phyloP scores from a whole-genome alignment of 2,888 invertebrate species.

The Lysandra coridon region DNA sequence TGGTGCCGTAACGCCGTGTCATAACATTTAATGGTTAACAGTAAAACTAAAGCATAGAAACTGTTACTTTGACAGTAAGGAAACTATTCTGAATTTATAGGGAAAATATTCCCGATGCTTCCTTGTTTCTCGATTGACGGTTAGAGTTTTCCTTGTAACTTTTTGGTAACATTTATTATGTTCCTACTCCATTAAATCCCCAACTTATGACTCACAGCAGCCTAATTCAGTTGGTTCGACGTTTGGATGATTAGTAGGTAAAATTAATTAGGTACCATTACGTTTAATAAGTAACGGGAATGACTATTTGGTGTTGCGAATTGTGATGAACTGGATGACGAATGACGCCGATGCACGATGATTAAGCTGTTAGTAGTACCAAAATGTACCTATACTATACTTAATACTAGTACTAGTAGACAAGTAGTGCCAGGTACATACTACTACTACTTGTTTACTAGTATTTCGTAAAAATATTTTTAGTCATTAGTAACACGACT shows the following conservation, averaged over 20 bases:
- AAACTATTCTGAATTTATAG: conserved; percentile 1
- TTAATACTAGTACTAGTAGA: no score
- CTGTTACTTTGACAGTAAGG: conserved; percentile 15
- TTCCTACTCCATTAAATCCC: background rate
- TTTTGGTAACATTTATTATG: background rate
- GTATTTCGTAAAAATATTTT: no score
- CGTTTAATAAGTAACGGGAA: conserved; percentile 7
- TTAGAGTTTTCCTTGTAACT: background rate
- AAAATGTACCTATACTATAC: background rate
- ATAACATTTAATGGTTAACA: conserved; percentile 23
- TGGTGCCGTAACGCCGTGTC: conserved; percentile 18
- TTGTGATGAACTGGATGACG: background rate
- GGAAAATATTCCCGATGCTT: background rate
- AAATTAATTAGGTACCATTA: background rate
- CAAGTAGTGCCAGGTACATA: no score
- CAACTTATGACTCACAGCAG: background rate
- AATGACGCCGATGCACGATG: background rate
- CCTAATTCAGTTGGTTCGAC: background rate
- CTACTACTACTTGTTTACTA: no score
- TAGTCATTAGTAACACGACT: no score
- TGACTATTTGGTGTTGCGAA: background rate
- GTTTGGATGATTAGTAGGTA: background rate
- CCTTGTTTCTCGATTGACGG: background rate
- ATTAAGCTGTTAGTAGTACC: background rate
- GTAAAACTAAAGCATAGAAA: conserved; percentile 21